Evolutionary conservation across 2,797 vertebrate genomes (phyloP).

Genomic region (Buphagus erythrorhynchus): DNA sequence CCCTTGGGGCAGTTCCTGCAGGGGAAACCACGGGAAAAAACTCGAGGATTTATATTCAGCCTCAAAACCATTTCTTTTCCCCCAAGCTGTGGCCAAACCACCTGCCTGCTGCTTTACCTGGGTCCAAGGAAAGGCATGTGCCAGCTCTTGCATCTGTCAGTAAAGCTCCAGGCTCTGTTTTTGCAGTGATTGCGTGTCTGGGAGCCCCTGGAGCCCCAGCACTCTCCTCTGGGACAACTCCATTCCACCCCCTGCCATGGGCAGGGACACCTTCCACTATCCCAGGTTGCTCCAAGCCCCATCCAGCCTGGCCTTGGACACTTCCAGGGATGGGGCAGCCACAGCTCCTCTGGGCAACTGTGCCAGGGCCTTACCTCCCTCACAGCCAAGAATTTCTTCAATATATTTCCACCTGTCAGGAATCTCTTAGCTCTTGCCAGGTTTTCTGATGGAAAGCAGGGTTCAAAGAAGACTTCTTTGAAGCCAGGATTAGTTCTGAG

Average conservation of each 20-base stretch:
- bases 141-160: not conserved
- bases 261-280: rapidly evolving
- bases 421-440: not conserved
- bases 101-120: not conserved
- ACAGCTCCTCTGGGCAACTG: not conserved
- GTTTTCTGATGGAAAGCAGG: not conserved
- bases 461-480: not conserved
- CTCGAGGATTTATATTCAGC: not conserved
- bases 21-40: not conserved
- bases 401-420: not conserved
- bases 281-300: rapidly evolving
- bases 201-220: not conserved
- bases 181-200: not conserved
- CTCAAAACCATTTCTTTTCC: not conserved
- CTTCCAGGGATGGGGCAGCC: not conserved
- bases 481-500: not conserved
- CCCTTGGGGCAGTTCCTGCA: not conserved
- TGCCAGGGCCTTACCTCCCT: not conserved
- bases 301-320: rapidly evolving
- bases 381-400: not conserved
- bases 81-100: not conserved
- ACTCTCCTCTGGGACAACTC: rapidly evolving
- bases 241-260: rapidly evolving
- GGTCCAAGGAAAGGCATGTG: rapidly evolving
- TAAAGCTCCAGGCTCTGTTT: not conserved